phyloP scores from a whole-genome alignment of 2,113 vertebrate genomes.

The Columba janthina region DNA sequence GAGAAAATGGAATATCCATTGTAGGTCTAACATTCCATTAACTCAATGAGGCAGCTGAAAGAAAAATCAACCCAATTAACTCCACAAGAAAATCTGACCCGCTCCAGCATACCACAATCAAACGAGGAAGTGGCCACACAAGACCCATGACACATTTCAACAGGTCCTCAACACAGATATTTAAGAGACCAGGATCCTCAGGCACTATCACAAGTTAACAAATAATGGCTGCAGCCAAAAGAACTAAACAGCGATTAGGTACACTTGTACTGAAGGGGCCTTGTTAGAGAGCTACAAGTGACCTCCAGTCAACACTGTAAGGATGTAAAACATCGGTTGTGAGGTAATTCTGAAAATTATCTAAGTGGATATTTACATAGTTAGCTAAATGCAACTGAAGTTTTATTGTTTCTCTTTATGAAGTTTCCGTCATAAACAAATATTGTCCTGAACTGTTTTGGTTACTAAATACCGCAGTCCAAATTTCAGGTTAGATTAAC shows the following conservation, averaged over 20 bases:
- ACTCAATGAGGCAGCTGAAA: neutral
- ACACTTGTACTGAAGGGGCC: neutral
- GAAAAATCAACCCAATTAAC: neutral
- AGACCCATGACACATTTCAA: neutral
- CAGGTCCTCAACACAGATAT: neutral
- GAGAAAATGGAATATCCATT: neutral
- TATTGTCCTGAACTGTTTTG: neutral
- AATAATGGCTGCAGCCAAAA: neutral
- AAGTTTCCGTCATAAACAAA: neutral
- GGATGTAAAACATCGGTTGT: neutral
- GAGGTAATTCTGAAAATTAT: neutral
- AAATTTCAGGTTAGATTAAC: neutral
- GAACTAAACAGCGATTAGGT: neutral
- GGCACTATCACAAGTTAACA: neutral
- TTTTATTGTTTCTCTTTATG: neutral
- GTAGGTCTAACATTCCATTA: neutral
- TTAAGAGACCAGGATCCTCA: neutral
- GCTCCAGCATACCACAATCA: neutral
- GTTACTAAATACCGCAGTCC: neutral
- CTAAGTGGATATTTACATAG: neutral
- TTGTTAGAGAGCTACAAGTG: neutral
- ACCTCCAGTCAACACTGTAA: neutral
- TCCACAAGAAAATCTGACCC: neutral
- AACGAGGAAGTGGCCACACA: neutral
- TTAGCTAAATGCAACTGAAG: neutral